Percentiles rank a stretch among this genome's conserved stretches.
phyloP scores from a whole-genome alignment of 2,113 vertebrate species.

The Takifugu flavidus region DNA sequence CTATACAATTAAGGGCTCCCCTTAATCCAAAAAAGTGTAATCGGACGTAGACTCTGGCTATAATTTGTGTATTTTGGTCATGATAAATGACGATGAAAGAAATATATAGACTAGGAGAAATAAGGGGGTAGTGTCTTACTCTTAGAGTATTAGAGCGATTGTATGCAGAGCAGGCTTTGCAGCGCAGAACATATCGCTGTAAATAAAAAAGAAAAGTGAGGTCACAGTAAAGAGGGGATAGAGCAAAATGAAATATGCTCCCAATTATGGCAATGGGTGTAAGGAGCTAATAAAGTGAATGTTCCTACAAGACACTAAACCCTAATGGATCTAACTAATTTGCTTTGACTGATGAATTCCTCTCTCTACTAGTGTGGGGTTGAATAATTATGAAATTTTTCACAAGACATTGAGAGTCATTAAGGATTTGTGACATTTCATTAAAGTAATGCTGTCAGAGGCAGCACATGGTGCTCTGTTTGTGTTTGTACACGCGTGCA shows the following conservation, averaged over 20 bases:
- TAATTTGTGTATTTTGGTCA: too few species aligned
- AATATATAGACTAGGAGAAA: too few species aligned
- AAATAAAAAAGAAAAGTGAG: constrained; percentile 89
- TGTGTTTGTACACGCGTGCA: constrained; percentile 60
- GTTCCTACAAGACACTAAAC: constrained; percentile 90
- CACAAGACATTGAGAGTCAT: constrained; percentile 83
- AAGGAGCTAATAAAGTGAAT: constrained; percentile 97
- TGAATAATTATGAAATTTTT: constrained; percentile 96
- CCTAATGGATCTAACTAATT: constrained; percentile 98
- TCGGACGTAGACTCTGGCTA: too few species aligned
- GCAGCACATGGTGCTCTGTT: constrained; percentile 68
- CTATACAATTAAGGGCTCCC: too few species aligned
- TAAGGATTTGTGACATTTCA: constrained; percentile 82
- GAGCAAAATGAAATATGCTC: constrained; percentile 96
- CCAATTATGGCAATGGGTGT: constrained; percentile 99
- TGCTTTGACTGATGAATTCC: constrained; percentile 98
- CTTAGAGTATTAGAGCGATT: neutral
- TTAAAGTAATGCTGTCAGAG: constrained; percentile 80
- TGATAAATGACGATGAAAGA: too few species aligned
- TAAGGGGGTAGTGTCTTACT: too few species aligned
- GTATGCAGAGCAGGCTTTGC: neutral
- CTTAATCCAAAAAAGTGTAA: too few species aligned
- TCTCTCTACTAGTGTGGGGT: constrained; percentile 80
- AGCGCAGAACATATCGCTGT: constrained; percentile 46
- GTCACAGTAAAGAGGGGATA: constrained; percentile 84